Evolutionary conservation across 2,888 invertebrate species (phyloP), one percentile per base, ranked within the genome.

Genomic region (Ectemnius continuus): DNA sequence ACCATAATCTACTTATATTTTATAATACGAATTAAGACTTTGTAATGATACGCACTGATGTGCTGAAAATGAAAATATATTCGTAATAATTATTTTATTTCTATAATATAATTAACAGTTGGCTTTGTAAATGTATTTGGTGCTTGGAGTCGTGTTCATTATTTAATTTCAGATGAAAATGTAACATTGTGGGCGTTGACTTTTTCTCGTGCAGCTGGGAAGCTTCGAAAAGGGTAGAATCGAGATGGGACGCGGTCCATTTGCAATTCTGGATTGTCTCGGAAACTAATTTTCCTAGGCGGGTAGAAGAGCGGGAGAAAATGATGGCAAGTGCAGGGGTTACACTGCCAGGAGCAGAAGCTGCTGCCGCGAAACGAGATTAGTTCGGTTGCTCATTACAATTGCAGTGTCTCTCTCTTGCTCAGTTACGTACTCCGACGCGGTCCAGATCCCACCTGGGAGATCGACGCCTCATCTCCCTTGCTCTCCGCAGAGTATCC

Each of bases 381-480:
- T 88, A 87, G 88, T 88, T 88, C 67, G 78, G 71, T 76, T 76
- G 80, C 75, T 83, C 72, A 79, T 82, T 84, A 81, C 83, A 83
- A 81, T 65, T 73, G 71, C 65, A 46, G 48, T 62, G 62, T 62
- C 61, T 28, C 46, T 70, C 62, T 69, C 69, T 77, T 68, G 75
- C 72, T 60, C 80, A 71, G 83, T 81, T 79, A 11, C 8, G 36
- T 36, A 76, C 75, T 36, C 56, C 67, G 72, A 70, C 70, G 52
- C 59, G 68, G 72, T 74, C 72, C 23, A 23, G 71, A 76, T 70
- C 56, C 73, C 81, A 57, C 73, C 6, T 6, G 73, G 79, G 81
- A 69, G 23, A 76, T 72, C 47, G 59, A 20, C 2, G 23, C 23
- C 23, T n/a, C n/a, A n/a, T n/a, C 2, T 23, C 28, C 61, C 64